Base-by-base conservation (phyloP, 2,888 invertebrate species). In the Drosophila subsilvestris region DNA sequence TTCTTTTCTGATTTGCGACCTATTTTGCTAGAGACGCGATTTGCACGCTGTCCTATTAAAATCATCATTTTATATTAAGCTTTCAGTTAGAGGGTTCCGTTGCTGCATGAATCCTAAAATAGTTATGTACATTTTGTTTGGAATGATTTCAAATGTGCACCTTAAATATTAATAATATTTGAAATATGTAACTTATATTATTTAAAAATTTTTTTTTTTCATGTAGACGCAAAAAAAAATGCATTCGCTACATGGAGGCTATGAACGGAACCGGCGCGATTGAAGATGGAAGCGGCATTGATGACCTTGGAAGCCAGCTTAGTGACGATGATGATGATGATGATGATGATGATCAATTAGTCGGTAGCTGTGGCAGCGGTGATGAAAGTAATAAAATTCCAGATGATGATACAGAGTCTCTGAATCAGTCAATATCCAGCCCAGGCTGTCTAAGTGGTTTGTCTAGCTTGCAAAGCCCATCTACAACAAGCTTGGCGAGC, bases 171-270 rank as follows among this genome's bases (percentile, higher is more conserved):
- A 45, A 43, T 49, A 37, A 48, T 32, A 12, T 42, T 45, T 37
- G 25, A 9, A 27, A 45, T 9, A 8, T 25, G n/a, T n/a, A 14
- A 14, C n/a, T 37, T 37, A 37, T 37, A 2, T 7, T n/a, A 37
- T 45, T n/a, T 3, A 22, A 1, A 37, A n/a, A 20, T 45, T 20
- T 45, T 47, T 44, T 22, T 50, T 47, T 63, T 67, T 56, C 29
- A 57, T 27, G 8, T 66, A 98, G 98, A 94, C 97, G 98, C 94
- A 98, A 98, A 95, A 98, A 98, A 93, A 98, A 98, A 93, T 98
- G 98, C 94, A 97, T 98, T 91, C 96, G 98, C 86, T 98, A 98
- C 94, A 96, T 97, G 96, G 98, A 97, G 94, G 95, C 96, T 85
- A 93, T 94, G 93, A 93, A 95, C 93, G 81, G 75, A 44, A 83